These are phyloP conservation scores for Passerculus sandwichensis DNA, from an alignment of 2,797 vertebrate species.

Conservation along the genomic window DNA sequence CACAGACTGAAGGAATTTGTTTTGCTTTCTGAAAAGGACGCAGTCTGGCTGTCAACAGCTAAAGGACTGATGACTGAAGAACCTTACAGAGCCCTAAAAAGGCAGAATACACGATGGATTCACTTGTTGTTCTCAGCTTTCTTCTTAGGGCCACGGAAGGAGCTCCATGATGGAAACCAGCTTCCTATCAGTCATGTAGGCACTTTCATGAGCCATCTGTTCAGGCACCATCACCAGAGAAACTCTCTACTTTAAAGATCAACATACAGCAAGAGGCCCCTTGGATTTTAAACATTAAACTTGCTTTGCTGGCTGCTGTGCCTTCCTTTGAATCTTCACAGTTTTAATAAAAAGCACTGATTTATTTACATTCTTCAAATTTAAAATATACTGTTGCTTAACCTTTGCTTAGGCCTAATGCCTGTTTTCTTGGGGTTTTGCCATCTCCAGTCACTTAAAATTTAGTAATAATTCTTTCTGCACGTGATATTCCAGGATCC, in stretches of 20 bases:
- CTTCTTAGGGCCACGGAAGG: background rate
- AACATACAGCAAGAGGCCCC: background rate
- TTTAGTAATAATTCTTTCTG: background rate
- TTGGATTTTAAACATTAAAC: background rate
- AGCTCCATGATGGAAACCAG: background rate
- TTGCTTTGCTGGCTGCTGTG: background rate
- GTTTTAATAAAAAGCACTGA: background rate
- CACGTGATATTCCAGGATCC: background rate
- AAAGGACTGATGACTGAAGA: background rate
- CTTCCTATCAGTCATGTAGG: background rate
- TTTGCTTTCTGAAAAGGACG: background rate
- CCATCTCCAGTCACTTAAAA: background rate
- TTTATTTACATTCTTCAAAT: background rate
- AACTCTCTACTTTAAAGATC: background rate
- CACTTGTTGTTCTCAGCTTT: background rate
- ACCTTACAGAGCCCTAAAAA: background rate
- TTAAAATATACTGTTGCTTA: background rate
- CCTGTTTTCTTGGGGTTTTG: background rate
- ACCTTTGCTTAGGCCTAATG: background rate
- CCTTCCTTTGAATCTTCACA: background rate
- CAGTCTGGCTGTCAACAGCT: background rate
- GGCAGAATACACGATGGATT: background rate
- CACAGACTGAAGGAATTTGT: background rate
- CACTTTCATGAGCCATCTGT: background rate
- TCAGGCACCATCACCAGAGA: background rate